phyloP scores from a whole-genome alignment of 2,113 vertebrate genomes.

The Sisor rabdophorus region DNA sequence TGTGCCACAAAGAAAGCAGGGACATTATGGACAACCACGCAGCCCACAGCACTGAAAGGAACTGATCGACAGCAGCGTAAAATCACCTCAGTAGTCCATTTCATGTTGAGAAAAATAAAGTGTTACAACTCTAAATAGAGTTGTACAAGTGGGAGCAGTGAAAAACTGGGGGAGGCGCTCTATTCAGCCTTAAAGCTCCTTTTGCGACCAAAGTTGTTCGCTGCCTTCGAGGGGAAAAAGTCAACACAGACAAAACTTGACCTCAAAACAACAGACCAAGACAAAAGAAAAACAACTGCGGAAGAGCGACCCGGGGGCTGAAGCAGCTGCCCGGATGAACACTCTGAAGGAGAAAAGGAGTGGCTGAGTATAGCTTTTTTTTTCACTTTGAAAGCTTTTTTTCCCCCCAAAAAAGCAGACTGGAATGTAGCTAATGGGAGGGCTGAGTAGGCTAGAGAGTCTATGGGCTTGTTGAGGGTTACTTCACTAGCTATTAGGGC shows the following conservation, averaged over 20 bases:
- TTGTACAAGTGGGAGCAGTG: not conserved
- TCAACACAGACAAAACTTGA: constrained; percentile 38
- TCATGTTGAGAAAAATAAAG: not conserved
- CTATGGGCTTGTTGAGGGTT: constrained; percentile 10
- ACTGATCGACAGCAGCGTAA: not conserved
- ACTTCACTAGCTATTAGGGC: not conserved
- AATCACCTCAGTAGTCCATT: not conserved
- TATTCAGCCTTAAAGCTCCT: constrained; percentile 11
- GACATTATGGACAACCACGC: not conserved
- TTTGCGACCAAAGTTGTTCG: not conserved
- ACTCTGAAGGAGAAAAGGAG: constrained; percentile 35
- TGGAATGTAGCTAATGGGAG: constrained; percentile 33
- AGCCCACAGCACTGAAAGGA: not conserved
- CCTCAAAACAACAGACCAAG: constrained; percentile 37
- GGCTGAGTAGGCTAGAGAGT: constrained; percentile 4
- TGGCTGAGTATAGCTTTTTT: constrained; percentile 50
- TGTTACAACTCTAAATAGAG: not conserved
- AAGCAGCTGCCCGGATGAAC: constrained; percentile 43
- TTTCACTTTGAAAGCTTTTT: constrained; percentile 43
- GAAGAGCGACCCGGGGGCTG: constrained; percentile 34
- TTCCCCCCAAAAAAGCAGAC: constrained; percentile 29
- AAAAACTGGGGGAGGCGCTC: not conserved
- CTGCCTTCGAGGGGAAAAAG: constrained; percentile 15
- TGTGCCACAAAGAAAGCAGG: not conserved
- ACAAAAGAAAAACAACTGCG: constrained; percentile 42